These are phyloP conservation scores for Cryptops parisi DNA, from an alignment of 2,888 invertebrate genomes.

Conservation along the genomic window DNA sequence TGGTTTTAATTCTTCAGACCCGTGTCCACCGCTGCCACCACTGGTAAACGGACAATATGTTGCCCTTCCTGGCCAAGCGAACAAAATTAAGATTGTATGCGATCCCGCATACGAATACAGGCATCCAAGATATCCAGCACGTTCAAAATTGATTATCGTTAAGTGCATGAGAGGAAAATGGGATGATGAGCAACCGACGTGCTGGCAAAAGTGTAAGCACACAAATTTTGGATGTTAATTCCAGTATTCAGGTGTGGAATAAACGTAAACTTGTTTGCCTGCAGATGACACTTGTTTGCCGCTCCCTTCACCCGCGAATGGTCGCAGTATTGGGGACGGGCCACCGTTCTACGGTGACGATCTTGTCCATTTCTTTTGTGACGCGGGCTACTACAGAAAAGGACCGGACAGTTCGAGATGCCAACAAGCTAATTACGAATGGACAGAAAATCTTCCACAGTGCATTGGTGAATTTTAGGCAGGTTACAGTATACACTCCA, in stretches of 20 bases:
- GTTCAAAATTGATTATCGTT: not conserved
- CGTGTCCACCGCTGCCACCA: conserved; percentile 2
- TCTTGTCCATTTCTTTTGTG: not conserved
- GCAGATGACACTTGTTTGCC: not conserved
- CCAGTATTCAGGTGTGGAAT: not conserved
- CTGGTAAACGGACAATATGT: conserved; percentile 1
- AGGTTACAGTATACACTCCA: too few species aligned
- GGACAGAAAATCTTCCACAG: not conserved
- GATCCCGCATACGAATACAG: not conserved
- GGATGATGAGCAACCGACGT: not conserved
- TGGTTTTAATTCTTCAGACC: too few species aligned
- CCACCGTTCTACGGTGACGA: not conserved
- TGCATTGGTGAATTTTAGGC: conserved; percentile 3
- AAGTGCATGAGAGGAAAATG: not conserved
- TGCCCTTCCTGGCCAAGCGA: not conserved
- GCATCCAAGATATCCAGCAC: not conserved
- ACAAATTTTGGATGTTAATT: not conserved
- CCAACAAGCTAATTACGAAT: not conserved
- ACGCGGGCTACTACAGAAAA: not conserved
- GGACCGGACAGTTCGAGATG: not conserved
- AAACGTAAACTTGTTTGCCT: not conserved
- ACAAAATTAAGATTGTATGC: not conserved
- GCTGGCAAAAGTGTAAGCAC: not conserved
- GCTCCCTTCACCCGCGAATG: not conserved
- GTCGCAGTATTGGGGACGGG: not conserved